Percentiles rank a stretch among this genome's conserved stretches.
phyloP scores from a whole-genome alignment of 2,888 invertebrate genomes.

The Drosophila kuntzei region DNA sequence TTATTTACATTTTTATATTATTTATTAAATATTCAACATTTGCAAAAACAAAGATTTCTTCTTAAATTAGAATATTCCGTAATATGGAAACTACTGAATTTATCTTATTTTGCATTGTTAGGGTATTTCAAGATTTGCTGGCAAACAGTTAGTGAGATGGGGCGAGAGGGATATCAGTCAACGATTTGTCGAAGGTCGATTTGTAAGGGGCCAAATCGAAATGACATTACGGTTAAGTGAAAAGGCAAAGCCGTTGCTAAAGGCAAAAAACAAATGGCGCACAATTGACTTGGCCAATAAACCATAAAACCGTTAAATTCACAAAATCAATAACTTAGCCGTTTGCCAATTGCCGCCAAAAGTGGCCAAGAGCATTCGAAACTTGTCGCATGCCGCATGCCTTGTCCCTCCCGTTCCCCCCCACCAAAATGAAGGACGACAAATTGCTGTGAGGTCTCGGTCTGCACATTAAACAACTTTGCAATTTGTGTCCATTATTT shows the following conservation, averaged over 20 bases:
- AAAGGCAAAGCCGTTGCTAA: constrained; percentile 46
- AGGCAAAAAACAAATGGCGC: constrained; percentile 71
- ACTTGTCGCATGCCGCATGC: constrained; percentile 15
- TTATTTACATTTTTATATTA: too few relatives aligned
- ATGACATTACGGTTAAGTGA: constrained; percentile 67
- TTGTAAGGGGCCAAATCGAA: constrained; percentile 61
- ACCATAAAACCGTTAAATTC: constrained; percentile 77
- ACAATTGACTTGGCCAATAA: constrained; percentile 79
- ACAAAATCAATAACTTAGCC: constrained; percentile 75
- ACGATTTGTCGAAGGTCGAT: constrained; percentile 39
- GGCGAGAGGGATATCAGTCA: background rate
- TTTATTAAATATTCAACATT: too few relatives aligned
- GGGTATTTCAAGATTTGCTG: background rate
- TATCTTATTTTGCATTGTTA: background rate
- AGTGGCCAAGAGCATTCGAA: constrained; percentile 14
- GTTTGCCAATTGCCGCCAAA: constrained; percentile 46
- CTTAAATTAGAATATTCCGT: too few relatives aligned
- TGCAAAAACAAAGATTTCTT: too few relatives aligned
- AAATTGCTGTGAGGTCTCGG: constrained; percentile 71
- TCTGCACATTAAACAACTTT: constrained; percentile 76
- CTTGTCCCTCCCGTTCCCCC: background rate
- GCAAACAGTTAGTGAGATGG: background rate
- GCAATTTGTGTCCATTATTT: constrained; percentile 80
- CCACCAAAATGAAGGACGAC: constrained; percentile 70
- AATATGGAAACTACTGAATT: too few relatives aligned